phyloP scores from a whole-genome alignment of 2,113 vertebrate species.

The Charadrius vociferus region DNA sequence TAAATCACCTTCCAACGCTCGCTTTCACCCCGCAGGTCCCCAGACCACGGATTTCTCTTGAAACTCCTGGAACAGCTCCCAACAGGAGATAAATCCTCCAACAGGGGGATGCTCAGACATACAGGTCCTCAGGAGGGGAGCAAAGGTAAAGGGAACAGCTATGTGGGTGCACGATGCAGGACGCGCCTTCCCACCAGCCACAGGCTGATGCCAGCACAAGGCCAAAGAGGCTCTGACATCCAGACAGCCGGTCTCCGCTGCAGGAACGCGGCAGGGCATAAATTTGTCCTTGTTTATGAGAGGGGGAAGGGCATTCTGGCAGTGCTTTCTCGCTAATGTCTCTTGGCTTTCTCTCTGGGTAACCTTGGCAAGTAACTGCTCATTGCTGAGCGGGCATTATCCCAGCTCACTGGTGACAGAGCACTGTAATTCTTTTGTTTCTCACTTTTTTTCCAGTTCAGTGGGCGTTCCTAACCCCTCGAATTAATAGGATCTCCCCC shows the following conservation, averaged over 20 bases:
- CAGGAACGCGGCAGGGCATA: neutral
- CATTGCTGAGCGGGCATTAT: neutral
- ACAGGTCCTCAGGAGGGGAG: neutral
- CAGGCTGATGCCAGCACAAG: neutral
- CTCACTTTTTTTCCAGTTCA: neutral
- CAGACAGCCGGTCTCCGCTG: neutral
- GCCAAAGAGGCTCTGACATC: neutral
- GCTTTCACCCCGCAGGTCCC: accelerated
- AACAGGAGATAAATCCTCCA: neutral
- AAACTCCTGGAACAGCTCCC: neutral
- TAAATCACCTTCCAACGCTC: neutral
- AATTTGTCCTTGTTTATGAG: neutral
- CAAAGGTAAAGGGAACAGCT: neutral
- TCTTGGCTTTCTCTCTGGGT: constrained; percentile 50
- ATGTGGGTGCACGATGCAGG: neutral
- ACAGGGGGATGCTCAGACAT: neutral
- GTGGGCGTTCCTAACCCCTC: neutral
- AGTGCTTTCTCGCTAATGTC: neutral
- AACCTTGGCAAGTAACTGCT: constrained; percentile 35
- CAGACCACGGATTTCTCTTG: neutral
- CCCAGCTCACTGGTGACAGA: neutral
- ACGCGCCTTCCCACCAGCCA: neutral
- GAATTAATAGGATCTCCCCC: neutral
- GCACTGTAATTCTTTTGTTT: neutral
- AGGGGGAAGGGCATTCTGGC: constrained; percentile 49